Conservation (phyloP, 1,140 invertebrate genomes). For the Brachionus plicatilis region DNA sequence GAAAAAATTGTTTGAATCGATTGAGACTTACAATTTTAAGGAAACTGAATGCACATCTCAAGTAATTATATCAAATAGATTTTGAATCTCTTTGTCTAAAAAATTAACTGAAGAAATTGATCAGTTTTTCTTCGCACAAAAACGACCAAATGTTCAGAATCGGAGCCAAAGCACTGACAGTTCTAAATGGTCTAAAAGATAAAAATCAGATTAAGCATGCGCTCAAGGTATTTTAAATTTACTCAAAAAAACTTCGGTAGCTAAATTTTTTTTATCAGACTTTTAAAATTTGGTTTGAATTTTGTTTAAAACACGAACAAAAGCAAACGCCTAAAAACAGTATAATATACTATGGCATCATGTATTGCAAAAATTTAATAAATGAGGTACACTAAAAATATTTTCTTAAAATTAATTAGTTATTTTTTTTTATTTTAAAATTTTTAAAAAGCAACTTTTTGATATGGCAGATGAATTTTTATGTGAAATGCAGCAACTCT, state of each 20-base stretch:
- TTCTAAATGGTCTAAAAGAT: not conserved
- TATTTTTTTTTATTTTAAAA: not conserved
- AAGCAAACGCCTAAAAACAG: conserved; percentile 18
- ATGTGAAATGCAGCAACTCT: not conserved
- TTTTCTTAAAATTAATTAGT: not conserved
- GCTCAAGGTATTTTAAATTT: not conserved
- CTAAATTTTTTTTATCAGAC: not conserved
- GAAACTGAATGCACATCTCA: not conserved
- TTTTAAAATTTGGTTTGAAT: conserved; percentile 27
- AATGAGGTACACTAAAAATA: not conserved
- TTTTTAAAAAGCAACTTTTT: not conserved
- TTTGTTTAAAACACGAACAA: conserved; percentile 26
- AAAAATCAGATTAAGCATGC: not conserved
- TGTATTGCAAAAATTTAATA: conserved; percentile 7
- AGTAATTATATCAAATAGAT: not conserved
- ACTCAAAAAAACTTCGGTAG: not conserved
- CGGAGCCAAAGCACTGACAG: conserved; percentile 5
- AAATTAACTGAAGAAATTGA: not conserved
- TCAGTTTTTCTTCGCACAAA: not conserved
- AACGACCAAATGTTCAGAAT: conserved; percentile 16
- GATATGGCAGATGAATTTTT: not conserved
- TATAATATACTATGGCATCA: conserved; percentile 18
- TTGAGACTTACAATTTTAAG: not conserved
- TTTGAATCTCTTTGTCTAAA: not conserved
- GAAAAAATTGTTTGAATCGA: conserved; percentile 14